Evolutionary conservation across 2,113 vertebrate species (phyloP), one percentile per base, ranked within the genome.

Genomic region (Candoia aspera): DNA sequence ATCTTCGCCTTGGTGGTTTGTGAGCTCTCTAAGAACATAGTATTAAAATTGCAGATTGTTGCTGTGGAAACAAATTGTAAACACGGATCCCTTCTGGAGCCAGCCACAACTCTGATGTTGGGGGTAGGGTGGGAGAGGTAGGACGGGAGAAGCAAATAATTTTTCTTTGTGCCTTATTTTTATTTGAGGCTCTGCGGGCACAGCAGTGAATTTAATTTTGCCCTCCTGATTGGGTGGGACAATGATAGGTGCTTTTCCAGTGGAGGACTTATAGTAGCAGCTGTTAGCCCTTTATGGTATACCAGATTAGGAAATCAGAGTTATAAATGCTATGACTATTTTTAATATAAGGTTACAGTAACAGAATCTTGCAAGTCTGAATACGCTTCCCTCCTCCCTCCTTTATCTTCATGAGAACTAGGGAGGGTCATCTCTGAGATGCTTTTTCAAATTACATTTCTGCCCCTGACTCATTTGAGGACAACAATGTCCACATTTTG

Each of bases 11-110:
- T 90, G 19, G 79, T 93, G 9, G 86, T 87, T 86, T 87, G 37
- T 42, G 37, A 93, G 53, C 90, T 49, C 12, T 85, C 79, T 42
- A 90, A 93, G 93, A 92, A 58, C 24, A 0, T 0, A 1, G 0
- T 87, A 92, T 95, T 91, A 93, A 95, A 96, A 94, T 57, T 15
- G 94, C 89, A 60, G 37, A 84, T 60, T 73, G 86, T 64, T 93
- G 42, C 55, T 92, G 83, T 64, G 79, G 26, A 55, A 91, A 87
- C 8, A 73, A 90, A 94, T 68, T 17, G 37, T 91, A 79, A 92
- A 49, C 84, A 95, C 24, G 53, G 83, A 37, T 84, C 11, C 33
- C 91, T 21, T 54, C 53, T 86, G 68, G 90, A 84, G 55, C 8
- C 58, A 84, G 55, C 33, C 58, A 84, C 26, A 91, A 87, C 68